Conservation (phyloP, 2,888 invertebrate genomes). For the Chelonus formosanus region DNA sequence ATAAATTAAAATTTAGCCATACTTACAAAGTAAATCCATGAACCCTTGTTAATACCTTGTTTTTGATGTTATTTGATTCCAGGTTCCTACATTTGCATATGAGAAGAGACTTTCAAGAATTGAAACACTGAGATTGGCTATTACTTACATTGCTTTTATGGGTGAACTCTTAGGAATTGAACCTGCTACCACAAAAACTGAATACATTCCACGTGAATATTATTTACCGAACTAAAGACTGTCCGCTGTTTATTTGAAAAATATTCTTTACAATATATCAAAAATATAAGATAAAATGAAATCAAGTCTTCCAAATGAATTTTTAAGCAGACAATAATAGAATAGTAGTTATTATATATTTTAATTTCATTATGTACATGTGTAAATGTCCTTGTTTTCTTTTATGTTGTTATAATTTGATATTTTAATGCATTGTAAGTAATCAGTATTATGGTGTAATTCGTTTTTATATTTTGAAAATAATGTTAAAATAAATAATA, state of each 20-base stretch:
- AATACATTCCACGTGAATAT: slow-evolving; percentile 61
- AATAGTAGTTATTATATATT: too few species aligned
- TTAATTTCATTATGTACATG: too few species aligned
- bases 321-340: too few species aligned
- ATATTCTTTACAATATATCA: too few species aligned
- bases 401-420: too few species aligned
- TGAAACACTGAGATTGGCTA: slow-evolving; percentile 92
- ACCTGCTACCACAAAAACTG: slow-evolving; percentile 56
- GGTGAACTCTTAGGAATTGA: slow-evolving; percentile 77
- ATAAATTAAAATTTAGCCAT: background rate
- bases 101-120: slow-evolving; percentile 95
- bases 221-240: slow-evolving; percentile 56
- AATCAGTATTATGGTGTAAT: too few species aligned
- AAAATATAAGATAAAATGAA: background rate
- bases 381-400: too few species aligned
- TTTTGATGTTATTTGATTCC: slow-evolving; percentile 43
- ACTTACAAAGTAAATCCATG: too few species aligned
- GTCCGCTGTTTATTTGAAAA: too few species aligned
- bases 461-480: too few species aligned
- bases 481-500: too few species aligned
- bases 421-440: too few species aligned
- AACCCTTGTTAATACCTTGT: background rate
- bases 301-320: background rate
- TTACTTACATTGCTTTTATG: slow-evolving; percentile 98
- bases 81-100: slow-evolving; percentile 95